Percentiles rank a stretch among this genome's conserved stretches.
Conservation (phyloP, 1,140 invertebrate genomes). For the Drosophila oshimai region DNA sequence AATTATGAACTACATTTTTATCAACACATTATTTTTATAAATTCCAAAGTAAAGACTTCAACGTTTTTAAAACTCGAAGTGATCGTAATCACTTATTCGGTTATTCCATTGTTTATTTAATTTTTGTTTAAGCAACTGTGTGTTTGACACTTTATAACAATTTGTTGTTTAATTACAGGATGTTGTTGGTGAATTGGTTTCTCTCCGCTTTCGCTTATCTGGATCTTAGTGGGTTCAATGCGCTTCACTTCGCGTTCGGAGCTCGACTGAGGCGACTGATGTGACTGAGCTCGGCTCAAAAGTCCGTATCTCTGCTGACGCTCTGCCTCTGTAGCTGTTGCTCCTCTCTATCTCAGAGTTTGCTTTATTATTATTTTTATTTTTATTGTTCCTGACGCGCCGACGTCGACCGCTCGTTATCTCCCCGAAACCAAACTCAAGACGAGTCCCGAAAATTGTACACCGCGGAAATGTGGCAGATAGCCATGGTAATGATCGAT, state of each 20-base stretch:
- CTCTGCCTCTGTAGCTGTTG: slow-evolving; percentile 24
- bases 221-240: slow-evolving; percentile 25
- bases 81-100: no score
- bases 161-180: slow-evolving; percentile 12
- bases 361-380: no score
- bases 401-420: slow-evolving; percentile 46
- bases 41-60: no score
- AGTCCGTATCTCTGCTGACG: slow-evolving; percentile 3
- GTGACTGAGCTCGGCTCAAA: slow-evolving; percentile 46
- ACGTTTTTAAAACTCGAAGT: no score
- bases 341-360: not conserved
- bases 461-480: slow-evolving; percentile 16
- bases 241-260: slow-evolving; percentile 51
- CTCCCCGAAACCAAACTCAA: not conserved
- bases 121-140: no score
- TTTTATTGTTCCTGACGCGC: slow-evolving; percentile 11
- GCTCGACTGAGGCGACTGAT: slow-evolving; percentile 50
- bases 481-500: slow-evolving; percentile 10
- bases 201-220: slow-evolving; percentile 11
- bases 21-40: no score
- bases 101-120: no score
- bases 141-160: not conserved
- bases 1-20: no score
- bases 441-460: slow-evolving; percentile 39
- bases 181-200: slow-evolving; percentile 22